phyloP scores from a whole-genome alignment of 2,797 vertebrate genomes.

The Acipenser oxyrinchus region DNA sequence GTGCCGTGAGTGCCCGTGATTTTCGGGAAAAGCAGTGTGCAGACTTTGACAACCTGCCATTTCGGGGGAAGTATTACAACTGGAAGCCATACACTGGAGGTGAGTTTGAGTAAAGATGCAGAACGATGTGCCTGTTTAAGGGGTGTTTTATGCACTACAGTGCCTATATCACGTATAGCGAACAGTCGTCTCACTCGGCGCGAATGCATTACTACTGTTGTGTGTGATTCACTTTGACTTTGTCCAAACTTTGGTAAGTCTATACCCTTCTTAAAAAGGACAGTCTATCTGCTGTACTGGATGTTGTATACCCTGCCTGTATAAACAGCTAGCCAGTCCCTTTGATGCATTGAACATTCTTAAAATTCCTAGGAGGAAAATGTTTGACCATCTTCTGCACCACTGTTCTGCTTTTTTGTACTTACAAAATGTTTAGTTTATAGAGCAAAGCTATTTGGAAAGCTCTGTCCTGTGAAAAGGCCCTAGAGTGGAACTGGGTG shows the following conservation, averaged over 20 bases:
- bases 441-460: constrained; percentile 13
- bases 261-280: constrained; percentile 21
- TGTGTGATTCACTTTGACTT: constrained; percentile 13
- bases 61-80: constrained; percentile 97
- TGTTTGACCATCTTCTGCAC: constrained; percentile 17
- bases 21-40: constrained; percentile 97
- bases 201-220: not conserved
- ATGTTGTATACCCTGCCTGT: constrained; percentile 27
- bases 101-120: constrained; percentile 46
- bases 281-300: constrained; percentile 29
- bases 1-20: constrained; percentile 78
- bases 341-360: constrained; percentile 39
- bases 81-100: constrained; percentile 98
- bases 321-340: constrained; percentile 27
- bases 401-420: constrained; percentile 8
- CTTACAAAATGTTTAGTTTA: constrained; percentile 20
- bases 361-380: constrained; percentile 36
- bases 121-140: not conserved
- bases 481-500: not conserved
- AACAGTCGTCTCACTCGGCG: not conserved
- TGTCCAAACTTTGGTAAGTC: constrained; percentile 23
- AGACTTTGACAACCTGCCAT: constrained; percentile 93
- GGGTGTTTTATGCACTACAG: no score
- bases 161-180: not conserved
- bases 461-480: not conserved